Evolutionary conservation across 2,888 invertebrate genomes (phyloP).

Genomic region (Oxyteleia sp.): DNA sequence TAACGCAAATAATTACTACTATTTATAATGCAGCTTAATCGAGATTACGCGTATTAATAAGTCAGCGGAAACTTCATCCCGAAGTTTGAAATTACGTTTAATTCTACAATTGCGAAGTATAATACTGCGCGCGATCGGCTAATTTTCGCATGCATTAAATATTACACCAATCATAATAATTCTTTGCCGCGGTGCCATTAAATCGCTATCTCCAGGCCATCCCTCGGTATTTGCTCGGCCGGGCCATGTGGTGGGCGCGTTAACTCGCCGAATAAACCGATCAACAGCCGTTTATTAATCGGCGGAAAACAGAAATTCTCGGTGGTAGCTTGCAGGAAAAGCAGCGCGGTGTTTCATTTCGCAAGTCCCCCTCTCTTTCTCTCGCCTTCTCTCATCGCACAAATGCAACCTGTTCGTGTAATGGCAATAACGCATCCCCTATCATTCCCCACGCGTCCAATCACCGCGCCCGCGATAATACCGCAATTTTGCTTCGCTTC

Average conservation of each 20-base stretch:
- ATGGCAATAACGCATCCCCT: too few relatives aligned
- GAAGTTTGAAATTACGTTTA: neutral
- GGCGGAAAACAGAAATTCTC: constrained; percentile 63
- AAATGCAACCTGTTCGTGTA: too few relatives aligned
- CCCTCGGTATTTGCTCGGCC: constrained; percentile 25
- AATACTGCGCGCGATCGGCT: constrained; percentile 4
- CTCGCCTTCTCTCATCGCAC: too few relatives aligned
- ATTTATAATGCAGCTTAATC: neutral
- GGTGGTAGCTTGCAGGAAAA: constrained; percentile 39
- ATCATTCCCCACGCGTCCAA: too few relatives aligned
- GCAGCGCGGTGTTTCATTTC: too few relatives aligned
- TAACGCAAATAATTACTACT: constrained; percentile 7
- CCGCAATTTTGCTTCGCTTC: too few relatives aligned
- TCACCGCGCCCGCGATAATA: too few relatives aligned
- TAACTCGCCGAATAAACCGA: constrained; percentile 73
- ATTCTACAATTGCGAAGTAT: constrained; percentile 2
- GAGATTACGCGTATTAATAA: neutral
- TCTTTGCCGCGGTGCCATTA: constrained; percentile 24
- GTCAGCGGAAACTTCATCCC: constrained; percentile 2
- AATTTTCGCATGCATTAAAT: constrained; percentile 37
- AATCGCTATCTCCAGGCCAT: constrained; percentile 31
- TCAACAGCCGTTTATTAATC: constrained; percentile 75
- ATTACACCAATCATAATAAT: constrained; percentile 30
- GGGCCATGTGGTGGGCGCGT: constrained; percentile 44
- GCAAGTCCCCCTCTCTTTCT: too few relatives aligned